Evolutionary conservation across 2,113 vertebrate genomes (phyloP).

Genomic region (Cyanoderma ruficeps): DNA sequence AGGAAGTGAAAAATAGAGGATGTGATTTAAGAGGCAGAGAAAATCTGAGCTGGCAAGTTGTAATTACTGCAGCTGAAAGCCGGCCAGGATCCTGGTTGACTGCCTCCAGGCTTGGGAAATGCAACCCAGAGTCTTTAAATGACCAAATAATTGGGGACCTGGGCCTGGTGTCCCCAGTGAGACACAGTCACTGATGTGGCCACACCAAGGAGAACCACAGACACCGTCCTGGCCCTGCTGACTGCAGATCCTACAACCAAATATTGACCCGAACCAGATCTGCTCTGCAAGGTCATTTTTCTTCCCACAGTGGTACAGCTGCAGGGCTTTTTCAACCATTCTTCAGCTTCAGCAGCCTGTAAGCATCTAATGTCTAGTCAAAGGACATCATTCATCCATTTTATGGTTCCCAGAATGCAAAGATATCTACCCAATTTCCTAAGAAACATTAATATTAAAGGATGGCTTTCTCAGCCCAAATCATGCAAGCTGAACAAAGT

Average conservation of each 20-base stretch:
- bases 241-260: background rate
- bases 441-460: slow-evolving; percentile 52
- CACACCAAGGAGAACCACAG: background rate
- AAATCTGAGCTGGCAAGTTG: background rate
- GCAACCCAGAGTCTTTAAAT: background rate
- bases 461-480: slow-evolving; percentile 37
- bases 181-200: fast-evolving
- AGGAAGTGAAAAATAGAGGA: slow-evolving; percentile 44
- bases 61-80: slow-evolving; percentile 58
- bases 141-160: background rate
- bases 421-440: slow-evolving; percentile 45
- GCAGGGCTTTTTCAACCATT: background rate
- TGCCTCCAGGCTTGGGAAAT: slow-evolving; percentile 9
- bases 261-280: background rate
- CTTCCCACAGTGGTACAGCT: background rate
- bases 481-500: slow-evolving; percentile 49
- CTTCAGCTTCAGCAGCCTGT: background rate
- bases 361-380: background rate
- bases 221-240: fast-evolving
- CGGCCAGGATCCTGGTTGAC: slow-evolving; percentile 23
- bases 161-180: fast-evolving
- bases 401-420: slow-evolving; percentile 44
- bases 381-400: slow-evolving; percentile 34
- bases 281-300: background rate
- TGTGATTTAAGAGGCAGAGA: slow-evolving; percentile 53